Conservation (phyloP, 2,888 invertebrate species). For the Mechanitis mazaeus region DNA sequence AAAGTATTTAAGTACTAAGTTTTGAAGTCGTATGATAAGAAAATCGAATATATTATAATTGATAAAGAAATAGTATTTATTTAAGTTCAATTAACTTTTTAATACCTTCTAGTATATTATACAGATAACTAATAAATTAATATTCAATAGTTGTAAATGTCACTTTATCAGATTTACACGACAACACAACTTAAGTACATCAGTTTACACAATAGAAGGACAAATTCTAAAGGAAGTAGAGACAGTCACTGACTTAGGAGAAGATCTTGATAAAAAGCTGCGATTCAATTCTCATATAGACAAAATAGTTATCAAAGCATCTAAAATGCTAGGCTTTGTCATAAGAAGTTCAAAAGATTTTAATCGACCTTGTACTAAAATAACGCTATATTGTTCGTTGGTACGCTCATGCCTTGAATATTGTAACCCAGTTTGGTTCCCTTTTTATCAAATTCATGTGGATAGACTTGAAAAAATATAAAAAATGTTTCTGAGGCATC, state of each 20-base stretch:
- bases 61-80: too few species aligned
- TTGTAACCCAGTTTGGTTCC: conserved; percentile 12
- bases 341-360: conserved; percentile 3
- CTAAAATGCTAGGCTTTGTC: background rate
- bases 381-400: conserved; percentile 1
- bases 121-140: too few species aligned
- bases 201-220: too few species aligned
- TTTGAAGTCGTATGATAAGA: too few species aligned
- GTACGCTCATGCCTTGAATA: conserved; percentile 9
- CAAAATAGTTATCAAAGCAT: background rate
- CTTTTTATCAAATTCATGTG: conserved; percentile 11
- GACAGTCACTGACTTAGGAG: background rate
- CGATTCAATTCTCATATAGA: background rate
- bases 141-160: too few species aligned
- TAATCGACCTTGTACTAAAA: conserved; percentile 6
- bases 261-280: background rate
- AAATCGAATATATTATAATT: too few species aligned
- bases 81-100: too few species aligned
- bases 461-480: conserved; percentile 15
- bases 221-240: too few species aligned
- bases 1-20: too few species aligned
- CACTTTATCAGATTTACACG: too few species aligned
- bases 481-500: conserved; percentile 15
- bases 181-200: too few species aligned
- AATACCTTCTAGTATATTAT: too few species aligned